Evolutionary conservation across 1,140 invertebrate species (phyloP), one percentile per base, ranked within the genome.

Genomic region (Lysiphlebus fabarum): DNA sequence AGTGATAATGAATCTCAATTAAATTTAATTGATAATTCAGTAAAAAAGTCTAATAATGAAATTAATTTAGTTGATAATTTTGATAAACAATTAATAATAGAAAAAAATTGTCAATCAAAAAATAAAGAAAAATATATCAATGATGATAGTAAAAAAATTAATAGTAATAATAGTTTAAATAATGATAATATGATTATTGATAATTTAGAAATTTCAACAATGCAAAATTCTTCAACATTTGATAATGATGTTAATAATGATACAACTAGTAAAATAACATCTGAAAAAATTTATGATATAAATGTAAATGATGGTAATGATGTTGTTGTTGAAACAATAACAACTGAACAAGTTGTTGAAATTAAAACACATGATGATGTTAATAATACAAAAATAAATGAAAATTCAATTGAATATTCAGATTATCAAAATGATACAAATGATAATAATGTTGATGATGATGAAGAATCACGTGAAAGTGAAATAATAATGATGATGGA

Each of bases 401-500:
- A 40, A 40, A 26, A 26, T 26, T 26, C 17, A 26, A 26, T 26
- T 26, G 17, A 26, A 26, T 26, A 26, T 26, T 26, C 38, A 40
- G 38, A 40, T 4, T 40, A 11, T 40, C 17, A 1, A 26, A 1
- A 26, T 3, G 38, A 40, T 40, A 40, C 7, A 40, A 40, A 6
- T 7, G 72, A 50, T 69, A 1, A 26, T 4, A 26, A 26, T 26
- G 17, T 2, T 26, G 17, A 38, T 36, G 11, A n/a, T n/a, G 72
- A 77, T 58, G 70, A 76, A 17, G 53, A 67, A 6, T 76, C 73
- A 7, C 62, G 68, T 12, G 70, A 76, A n/a, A 77, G 70, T 45
- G 76, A 76, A 58, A 50, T 69, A 1, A 26, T 4, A 26, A 26
- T 26, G 17, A 26, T 26, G 17, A 38, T 36, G 11, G 73, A 78